A percentile compares a stretch with the other conserved stretches of the same genome.
These are phyloP conservation scores for Orthosia gothica DNA, from an alignment of 2,888 invertebrate genomes.

Conservation along the genomic window DNA sequence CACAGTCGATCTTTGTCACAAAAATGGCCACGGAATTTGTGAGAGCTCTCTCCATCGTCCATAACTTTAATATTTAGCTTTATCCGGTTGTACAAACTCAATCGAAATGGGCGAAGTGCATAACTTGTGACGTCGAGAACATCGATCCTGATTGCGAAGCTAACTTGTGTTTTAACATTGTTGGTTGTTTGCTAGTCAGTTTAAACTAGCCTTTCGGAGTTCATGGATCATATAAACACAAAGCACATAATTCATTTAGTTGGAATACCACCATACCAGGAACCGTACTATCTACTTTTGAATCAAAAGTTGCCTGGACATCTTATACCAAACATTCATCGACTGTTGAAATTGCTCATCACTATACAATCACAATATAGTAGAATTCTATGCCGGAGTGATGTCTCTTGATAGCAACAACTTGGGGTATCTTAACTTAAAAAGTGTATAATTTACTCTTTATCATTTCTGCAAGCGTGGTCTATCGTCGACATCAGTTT, in stretches of 20 bases:
- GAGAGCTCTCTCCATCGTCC: constrained; percentile 21
- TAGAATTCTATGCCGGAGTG: too few species aligned
- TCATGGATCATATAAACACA: neutral
- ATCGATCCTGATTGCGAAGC: constrained; percentile 40
- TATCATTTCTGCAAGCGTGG: too few species aligned
- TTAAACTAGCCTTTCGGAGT: neutral
- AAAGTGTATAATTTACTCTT: too few species aligned
- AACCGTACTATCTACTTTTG: too few species aligned
- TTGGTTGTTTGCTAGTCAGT: constrained; percentile 11
- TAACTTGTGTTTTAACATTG: constrained; percentile 44
- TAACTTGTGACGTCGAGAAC: constrained; percentile 39
- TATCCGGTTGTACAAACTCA: constrained; percentile 48
- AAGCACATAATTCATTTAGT: neutral
- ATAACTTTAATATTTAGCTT: constrained; percentile 58
- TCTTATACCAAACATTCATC: too few species aligned
- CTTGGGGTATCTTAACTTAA: too few species aligned
- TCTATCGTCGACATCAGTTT: too few species aligned
- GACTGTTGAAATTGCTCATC: too few species aligned
- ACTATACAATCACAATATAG: too few species aligned
- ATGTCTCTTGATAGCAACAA: too few species aligned
- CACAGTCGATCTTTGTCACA: constrained; percentile 21
- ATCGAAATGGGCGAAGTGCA: constrained; percentile 36
- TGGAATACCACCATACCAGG: too few species aligned
- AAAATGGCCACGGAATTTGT: constrained; percentile 49
- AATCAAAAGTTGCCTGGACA: too few species aligned